Conservation (phyloP, 1,140 invertebrate species). For the Temnothorax longispinosus region DNA sequence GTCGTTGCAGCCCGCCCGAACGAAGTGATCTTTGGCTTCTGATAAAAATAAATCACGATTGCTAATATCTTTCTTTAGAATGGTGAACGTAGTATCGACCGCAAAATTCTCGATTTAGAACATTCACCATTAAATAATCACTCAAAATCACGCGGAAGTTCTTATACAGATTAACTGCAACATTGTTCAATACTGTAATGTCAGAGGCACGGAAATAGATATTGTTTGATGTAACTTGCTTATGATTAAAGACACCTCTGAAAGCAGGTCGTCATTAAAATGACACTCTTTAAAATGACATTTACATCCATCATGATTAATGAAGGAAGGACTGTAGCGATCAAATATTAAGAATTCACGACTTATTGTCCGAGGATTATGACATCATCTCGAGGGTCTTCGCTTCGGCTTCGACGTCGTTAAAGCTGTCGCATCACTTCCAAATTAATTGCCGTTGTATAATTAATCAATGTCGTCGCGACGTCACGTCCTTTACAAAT, state of each 20-base stretch:
- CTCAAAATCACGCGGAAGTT: not conserved
- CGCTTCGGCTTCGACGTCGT: slow-evolving; percentile 45
- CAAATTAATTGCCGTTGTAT: slow-evolving; percentile 62
- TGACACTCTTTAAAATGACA: slow-evolving; percentile 30
- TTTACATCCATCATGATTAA: slow-evolving; percentile 48
- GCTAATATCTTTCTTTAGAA: slow-evolving; percentile 14
- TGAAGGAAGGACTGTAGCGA: slow-evolving; percentile 28
- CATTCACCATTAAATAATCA: not conserved
- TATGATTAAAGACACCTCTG: not conserved
- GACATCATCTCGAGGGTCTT: slow-evolving; percentile 48
- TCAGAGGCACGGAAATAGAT: not conserved
- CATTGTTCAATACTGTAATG: not conserved
- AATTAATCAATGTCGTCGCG: slow-evolving; percentile 60
- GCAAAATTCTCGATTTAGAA: not conserved
- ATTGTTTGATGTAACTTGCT: not conserved
- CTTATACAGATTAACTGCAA: not conserved
- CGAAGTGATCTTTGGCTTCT: slow-evolving; percentile 22
- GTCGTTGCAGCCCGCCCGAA: not conserved
- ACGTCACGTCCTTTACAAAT: slow-evolving; percentile 50
- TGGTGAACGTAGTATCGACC: not conserved
- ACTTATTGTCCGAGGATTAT: slow-evolving; percentile 58
- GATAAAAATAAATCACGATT: slow-evolving; percentile 46
- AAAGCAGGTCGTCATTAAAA: slow-evolving; percentile 30
- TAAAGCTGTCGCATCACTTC: slow-evolving; percentile 55
- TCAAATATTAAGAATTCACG: slow-evolving; percentile 63